A percentile compares a stretch with the other conserved stretches of the same genome.
Conservation (phyloP, 2,888 invertebrate species). For the Caenorhabditis sp. region DNA sequence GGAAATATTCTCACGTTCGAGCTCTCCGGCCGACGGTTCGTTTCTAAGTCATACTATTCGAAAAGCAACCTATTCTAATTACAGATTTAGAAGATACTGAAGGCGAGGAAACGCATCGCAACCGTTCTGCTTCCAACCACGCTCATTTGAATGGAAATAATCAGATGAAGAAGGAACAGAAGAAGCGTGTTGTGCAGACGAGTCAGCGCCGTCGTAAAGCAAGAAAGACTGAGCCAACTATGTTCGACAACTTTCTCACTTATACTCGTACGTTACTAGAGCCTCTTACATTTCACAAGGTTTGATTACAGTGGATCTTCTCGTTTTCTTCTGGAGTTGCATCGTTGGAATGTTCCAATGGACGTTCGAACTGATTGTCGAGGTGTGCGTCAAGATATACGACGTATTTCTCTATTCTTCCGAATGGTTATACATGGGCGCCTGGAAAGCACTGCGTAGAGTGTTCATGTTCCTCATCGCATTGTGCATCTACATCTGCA, state of each 20-base stretch:
- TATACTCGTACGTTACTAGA: no score
- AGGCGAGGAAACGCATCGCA: slow-evolving; percentile 20
- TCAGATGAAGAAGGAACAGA: slow-evolving; percentile 39
- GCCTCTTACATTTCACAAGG: no score
- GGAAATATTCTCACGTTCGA: slow-evolving; percentile 45
- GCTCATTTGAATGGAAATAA: slow-evolving; percentile 18
- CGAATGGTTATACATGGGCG: slow-evolving; percentile 12
- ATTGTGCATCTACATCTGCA: slow-evolving; percentile 4
- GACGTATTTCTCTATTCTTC: slow-evolving; percentile 37
- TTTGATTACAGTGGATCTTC: slow-evolving; percentile 9
- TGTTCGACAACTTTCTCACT: slow-evolving; percentile 16
- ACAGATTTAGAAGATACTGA: slow-evolving; percentile 34
- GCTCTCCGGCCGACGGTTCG: slow-evolving; percentile 22
- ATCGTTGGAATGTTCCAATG: slow-evolving; percentile 43
- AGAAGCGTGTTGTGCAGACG: slow-evolving; percentile 18
- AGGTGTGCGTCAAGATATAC: slow-evolving; percentile 54
- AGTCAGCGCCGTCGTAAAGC: slow-evolving; percentile 39
- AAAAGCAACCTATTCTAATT: no score
- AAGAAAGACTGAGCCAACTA: slow-evolving; percentile 32
- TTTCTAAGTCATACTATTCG: no score
- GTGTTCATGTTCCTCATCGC: background rate
- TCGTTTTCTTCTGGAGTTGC: slow-evolving; percentile 3
- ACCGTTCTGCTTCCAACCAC: slow-evolving; percentile 21
- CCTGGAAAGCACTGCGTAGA: slow-evolving; percentile 4
- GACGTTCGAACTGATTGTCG: slow-evolving; percentile 63